Evolutionary conservation across 1,140 invertebrate genomes (phyloP).

Genomic region (Sitobion miscanthi): DNA sequence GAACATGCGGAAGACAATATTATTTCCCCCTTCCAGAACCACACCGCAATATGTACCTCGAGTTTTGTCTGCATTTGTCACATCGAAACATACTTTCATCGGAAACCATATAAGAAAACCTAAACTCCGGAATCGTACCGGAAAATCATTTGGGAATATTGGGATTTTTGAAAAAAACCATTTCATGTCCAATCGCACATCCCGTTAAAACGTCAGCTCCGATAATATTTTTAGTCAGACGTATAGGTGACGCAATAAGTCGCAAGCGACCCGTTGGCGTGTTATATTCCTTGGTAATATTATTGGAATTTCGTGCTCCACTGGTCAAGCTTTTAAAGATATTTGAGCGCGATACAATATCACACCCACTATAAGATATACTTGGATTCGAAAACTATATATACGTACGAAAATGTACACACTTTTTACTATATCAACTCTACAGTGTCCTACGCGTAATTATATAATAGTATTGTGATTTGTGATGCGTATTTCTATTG

Average conservation of each 20-base stretch:
- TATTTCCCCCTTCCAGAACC: neutral
- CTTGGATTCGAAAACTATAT: neutral
- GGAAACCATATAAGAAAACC: neutral
- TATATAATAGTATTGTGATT: neutral
- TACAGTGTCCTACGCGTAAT: neutral
- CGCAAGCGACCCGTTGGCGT: neutral
- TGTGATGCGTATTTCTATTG: neutral
- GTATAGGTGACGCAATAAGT: neutral
- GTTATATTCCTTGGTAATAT: neutral
- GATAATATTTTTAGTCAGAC: conserved; percentile 1
- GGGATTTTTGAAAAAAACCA: neutral
- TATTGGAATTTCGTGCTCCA: neutral
- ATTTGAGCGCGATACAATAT: neutral
- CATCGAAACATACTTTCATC: neutral
- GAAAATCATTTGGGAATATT: neutral
- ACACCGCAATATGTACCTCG: neutral
- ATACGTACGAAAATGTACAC: neutral
- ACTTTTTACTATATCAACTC: neutral
- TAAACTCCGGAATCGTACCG: neutral
- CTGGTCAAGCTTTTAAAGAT: neutral
- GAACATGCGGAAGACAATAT: neutral
- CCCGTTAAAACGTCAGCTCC: neutral
- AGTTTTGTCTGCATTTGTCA: neutral
- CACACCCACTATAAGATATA: neutral
- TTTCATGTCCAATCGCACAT: neutral